Percentiles rank a stretch among this genome's conserved stretches.
These are phyloP conservation scores for Stenopsyche tienmushanensis DNA, from an alignment of 1,140 invertebrate genomes.

Conservation along the genomic window DNA sequence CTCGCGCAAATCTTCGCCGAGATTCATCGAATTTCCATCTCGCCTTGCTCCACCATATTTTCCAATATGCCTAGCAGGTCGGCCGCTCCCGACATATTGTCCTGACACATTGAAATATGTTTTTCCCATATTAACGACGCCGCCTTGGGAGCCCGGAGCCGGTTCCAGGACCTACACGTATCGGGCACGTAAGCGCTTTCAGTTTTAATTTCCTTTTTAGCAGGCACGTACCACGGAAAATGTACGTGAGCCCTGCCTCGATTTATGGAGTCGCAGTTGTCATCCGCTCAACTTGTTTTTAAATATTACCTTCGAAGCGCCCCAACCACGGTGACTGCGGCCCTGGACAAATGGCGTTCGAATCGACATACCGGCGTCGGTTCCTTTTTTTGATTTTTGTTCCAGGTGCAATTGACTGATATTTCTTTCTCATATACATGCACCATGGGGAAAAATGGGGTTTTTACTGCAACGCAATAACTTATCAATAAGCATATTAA, in stretches of 20 bases:
- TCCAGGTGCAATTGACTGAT: no score
- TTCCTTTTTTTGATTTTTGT: no score
- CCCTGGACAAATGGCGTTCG: no score
- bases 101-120: constrained; percentile 41
- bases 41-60: constrained; percentile 5
- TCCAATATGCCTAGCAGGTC: constrained; percentile 26
- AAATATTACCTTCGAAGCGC: no score
- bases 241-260: neutral
- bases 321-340: no score
- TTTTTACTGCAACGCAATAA: no score
- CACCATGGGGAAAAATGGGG: no score
- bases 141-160: constrained; percentile 18
- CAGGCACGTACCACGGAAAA: constrained; percentile 17
- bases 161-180: neutral
- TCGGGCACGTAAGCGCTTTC: constrained; percentile 16
- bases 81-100: constrained; percentile 38
- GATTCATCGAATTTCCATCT: neutral
- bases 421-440: no score
- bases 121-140: constrained; percentile 41
- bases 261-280: constrained; percentile 13
- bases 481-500: no score
- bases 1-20: neutral
- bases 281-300: no score
- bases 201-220: constrained; percentile 37
- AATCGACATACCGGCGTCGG: no score